A percentile compares a stretch with the other conserved stretches of the same genome.
Evolutionary conservation across 2,113 vertebrate species (phyloP).

Genomic region (Acanthisitta chloris): DNA sequence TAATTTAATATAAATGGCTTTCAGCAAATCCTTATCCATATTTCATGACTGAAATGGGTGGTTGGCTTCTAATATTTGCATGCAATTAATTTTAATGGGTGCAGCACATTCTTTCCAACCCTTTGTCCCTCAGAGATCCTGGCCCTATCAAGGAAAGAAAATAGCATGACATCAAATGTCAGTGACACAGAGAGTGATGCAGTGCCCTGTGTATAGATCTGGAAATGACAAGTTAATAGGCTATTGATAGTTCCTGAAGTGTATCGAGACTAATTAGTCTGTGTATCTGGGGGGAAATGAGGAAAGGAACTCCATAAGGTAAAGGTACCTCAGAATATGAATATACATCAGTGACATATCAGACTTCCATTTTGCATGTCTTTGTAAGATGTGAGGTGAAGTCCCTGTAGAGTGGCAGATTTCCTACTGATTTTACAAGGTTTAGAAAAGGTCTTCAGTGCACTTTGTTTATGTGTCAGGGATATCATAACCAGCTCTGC

Average conservation of each 20-base stretch:
- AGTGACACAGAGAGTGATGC: slow-evolving; percentile 17
- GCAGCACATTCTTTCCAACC: slow-evolving; percentile 44
- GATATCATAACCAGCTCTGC: neutral
- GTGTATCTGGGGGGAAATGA: neutral
- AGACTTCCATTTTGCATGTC: neutral
- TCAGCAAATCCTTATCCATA: slow-evolving; percentile 74
- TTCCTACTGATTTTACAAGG: neutral
- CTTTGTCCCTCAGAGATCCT: slow-evolving; percentile 16
- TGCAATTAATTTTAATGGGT: slow-evolving; percentile 78
- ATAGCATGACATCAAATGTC: slow-evolving; percentile 42
- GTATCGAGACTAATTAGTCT: slow-evolving; percentile 26
- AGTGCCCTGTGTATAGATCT: neutral
- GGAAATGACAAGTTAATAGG: slow-evolving; percentile 64
- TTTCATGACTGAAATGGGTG: slow-evolving; percentile 70
- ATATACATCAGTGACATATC: neutral
- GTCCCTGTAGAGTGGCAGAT: neutral
- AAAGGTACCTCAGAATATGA: neutral
- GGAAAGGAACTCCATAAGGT: neutral
- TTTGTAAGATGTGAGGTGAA: neutral
- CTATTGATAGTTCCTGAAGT: slow-evolving; percentile 24
- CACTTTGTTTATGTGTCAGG: neutral
- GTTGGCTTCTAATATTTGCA: slow-evolving; percentile 73
- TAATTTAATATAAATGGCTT: slow-evolving; percentile 81
- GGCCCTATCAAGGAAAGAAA: slow-evolving; percentile 45
- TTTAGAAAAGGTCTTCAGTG: neutral